Base-by-base conservation (phyloP, 1,140 invertebrate genomes). In the Drosophila rhopaloa region DNA sequence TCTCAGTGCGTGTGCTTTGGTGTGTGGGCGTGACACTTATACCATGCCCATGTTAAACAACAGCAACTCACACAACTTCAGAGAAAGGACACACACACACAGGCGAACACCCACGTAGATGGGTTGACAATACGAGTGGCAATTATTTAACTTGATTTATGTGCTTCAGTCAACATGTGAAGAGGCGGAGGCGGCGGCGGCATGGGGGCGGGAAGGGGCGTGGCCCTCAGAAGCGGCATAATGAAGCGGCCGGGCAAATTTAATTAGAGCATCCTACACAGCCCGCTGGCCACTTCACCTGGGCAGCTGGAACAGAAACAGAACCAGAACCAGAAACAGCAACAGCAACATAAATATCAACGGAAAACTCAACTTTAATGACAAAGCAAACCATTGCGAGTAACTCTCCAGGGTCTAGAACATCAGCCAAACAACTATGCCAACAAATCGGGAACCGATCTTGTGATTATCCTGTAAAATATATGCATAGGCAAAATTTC, bases 91-190 rank as follows among this genome's bases (percentile, higher is more conserved):
- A 72, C 38, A 38, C 51, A 35, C 13, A 44, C 29, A 50, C 29
- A 44, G 56, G 38, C 29, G 6, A 27, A 58, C 46, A 53, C 27
- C 16, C 40, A 38, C 29, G 47, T 14, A 48, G 27, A 37, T 43
- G 59, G 71, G 67, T 75, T 85, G 82, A 85, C 82, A 86, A 88
- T 82, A 73, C 70, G 66, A 79, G 82, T 70, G 83, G 70, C 75
- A 86, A 88, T 86, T 86, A 88, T 86, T 86, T 86, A 86, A 86
- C 83, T 86, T 86, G 79, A 86, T 86, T 86, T 86, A 86, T 86
- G 86, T 88, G 76, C 71, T 65, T 76, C 66, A 79, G 82, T 81
- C 75, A 81, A 86, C 82, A 81, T 55, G 47, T 58, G 47, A 59
- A 43, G 47, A 35, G 40, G 29, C 11, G 37, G n/a, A 13, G 53